Evolutionary conservation across 2,888 invertebrate genomes (phyloP).

Genomic region (Parapristionchus giblindavisi): DNA sequence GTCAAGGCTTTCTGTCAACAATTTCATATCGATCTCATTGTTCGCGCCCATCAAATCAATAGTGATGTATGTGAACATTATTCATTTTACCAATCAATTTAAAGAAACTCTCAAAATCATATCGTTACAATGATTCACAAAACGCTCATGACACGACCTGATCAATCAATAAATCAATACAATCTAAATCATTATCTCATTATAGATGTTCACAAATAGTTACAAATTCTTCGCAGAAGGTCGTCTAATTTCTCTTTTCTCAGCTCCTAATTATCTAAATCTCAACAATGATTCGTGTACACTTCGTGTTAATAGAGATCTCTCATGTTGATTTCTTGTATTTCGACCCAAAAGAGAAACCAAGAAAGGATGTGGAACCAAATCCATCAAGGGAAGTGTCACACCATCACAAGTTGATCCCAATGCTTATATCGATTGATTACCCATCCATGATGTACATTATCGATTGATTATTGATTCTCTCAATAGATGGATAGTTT

Average conservation of each 20-base stretch:
- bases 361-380: no score
- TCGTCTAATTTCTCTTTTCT: constrained; percentile 58
- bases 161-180: not conserved
- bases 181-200: not conserved
- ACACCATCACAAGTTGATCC: no score
- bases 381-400: no score
- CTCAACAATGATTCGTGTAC: constrained; percentile 56
- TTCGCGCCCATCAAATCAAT: constrained; percentile 74
- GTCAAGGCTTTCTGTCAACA: constrained; percentile 68
- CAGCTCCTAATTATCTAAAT: constrained; percentile 60
- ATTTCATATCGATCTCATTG: constrained; percentile 72
- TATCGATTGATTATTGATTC: no score
- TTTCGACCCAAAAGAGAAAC: no score
- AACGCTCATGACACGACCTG: no score
- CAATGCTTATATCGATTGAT: no score
- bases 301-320: constrained; percentile 40
- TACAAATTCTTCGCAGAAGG: constrained; percentile 55
- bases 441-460: no score
- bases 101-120: no score
- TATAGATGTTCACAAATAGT: constrained; percentile 53
- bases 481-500: no score
- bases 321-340: constrained; percentile 20
- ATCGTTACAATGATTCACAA: no score
- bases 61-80: constrained; percentile 46
- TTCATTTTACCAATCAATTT: no score